phyloP scores from a whole-genome alignment of 1,140 invertebrate species.

The Eulimnadia texana region DNA sequence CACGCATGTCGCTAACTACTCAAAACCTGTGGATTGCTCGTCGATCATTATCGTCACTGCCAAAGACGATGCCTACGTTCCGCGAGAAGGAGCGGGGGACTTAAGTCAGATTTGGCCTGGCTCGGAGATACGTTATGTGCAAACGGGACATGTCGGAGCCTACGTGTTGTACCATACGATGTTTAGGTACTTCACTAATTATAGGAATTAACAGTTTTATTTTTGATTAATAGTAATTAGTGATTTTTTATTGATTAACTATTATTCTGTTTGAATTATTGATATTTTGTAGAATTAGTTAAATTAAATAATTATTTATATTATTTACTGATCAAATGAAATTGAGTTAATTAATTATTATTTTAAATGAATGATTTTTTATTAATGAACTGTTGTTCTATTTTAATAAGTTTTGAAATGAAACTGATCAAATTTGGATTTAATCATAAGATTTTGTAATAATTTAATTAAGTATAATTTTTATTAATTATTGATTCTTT shows the following conservation, averaged over 20 bases:
- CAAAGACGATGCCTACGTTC: constrained; percentile 82
- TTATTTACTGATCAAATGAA: too few relatives aligned
- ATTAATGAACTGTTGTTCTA: too few relatives aligned
- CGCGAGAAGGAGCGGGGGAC: constrained; percentile 59
- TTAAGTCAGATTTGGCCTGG: constrained; percentile 85
- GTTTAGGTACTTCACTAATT: constrained; percentile 50
- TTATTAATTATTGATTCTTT: not conserved
- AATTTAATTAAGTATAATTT: not conserved
- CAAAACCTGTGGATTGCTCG: constrained; percentile 60
- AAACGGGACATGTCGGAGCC: constrained; percentile 78
- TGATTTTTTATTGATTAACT: constrained; percentile 16
- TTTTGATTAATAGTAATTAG: not conserved
- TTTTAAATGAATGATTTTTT: too few relatives aligned
- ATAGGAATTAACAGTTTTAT: constrained; percentile 3
- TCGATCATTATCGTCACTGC: constrained; percentile 74
- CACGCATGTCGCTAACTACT: constrained; percentile 89
- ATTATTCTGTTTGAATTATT: not conserved
- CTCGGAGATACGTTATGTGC: constrained; percentile 66
- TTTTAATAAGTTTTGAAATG: too few relatives aligned
- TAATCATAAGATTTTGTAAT: constrained; percentile 11
- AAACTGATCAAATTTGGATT: too few relatives aligned
- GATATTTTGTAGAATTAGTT: too few relatives aligned
- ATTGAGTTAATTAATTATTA: too few relatives aligned
- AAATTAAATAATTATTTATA: too few relatives aligned
- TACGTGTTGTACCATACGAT: constrained; percentile 72